Evolutionary conservation across 2,888 invertebrate genomes (phyloP).

Genomic region (Spilarctia lutea): DNA sequence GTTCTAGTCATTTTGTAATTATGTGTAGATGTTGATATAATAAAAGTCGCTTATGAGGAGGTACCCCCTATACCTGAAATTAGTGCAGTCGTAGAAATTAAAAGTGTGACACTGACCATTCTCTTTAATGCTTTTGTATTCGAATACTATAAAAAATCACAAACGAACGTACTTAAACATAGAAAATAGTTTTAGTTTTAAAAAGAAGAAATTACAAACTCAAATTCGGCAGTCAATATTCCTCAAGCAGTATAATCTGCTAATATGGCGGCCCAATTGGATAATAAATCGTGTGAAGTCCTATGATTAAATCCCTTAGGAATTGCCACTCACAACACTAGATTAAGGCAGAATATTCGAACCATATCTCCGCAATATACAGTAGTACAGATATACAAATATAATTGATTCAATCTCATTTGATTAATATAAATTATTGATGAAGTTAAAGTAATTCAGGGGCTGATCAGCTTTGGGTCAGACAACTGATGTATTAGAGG

Average conservation of each 20-base stretch:
- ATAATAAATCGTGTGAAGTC: slow-evolving; percentile 48
- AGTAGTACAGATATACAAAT: background rate
- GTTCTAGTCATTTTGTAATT: too few relatives aligned
- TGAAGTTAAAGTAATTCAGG: background rate
- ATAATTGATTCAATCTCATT: slow-evolving; percentile 8
- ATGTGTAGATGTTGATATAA: too few relatives aligned
- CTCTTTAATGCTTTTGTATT: too few relatives aligned
- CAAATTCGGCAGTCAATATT: slow-evolving; percentile 29
- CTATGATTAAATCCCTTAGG: slow-evolving; percentile 46
- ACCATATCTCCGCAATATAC: slow-evolving; percentile 31
- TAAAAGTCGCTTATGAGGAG: too few relatives aligned
- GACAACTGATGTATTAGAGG: background rate
- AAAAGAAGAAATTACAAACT: background rate
- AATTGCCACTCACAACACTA: slow-evolving; percentile 38
- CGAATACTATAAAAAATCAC: too few relatives aligned
- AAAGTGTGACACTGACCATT: background rate
- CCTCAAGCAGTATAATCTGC: slow-evolving; percentile 25
- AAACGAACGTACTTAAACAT: background rate
- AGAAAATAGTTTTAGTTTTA: background rate
- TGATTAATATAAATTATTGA: background rate
- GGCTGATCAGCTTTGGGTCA: background rate
- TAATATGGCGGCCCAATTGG: slow-evolving; percentile 39
- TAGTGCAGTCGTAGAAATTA: background rate
- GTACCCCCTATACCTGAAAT: background rate
- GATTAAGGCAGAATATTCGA: slow-evolving; percentile 36